phyloP scores from a whole-genome alignment of 2,797 vertebrate genomes.

The Atherinosoma microstoma region DNA sequence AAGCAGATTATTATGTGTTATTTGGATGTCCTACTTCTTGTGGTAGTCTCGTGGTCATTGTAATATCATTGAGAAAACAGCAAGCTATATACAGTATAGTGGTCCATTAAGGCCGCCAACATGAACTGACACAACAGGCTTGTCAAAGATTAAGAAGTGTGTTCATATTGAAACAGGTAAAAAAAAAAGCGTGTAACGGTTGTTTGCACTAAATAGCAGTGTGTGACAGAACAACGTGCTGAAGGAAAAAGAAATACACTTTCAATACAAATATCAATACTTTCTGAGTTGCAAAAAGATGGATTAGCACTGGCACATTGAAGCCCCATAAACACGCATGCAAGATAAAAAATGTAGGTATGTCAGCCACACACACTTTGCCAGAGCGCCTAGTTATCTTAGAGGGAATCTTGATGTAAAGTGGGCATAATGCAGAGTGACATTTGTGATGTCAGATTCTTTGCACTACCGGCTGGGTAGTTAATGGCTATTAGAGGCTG shows the following conservation, averaged over 20 bases:
- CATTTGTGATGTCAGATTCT: slow-evolving; percentile 80
- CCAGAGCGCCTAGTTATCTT: slow-evolving; percentile 54
- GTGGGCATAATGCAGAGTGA: slow-evolving; percentile 74
- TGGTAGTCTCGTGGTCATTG: slow-evolving; percentile 8
- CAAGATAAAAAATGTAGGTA: not conserved
- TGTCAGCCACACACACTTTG: slow-evolving; percentile 20
- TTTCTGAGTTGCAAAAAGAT: slow-evolving; percentile 13
- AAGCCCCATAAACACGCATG: not conserved
- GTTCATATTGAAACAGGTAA: not conserved
- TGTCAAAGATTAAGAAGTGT: slow-evolving; percentile 13
- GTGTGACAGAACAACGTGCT: slow-evolving; percentile 5
- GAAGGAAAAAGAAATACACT: not conserved
- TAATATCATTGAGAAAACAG: slow-evolving; percentile 11
- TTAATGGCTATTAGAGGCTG: slow-evolving; percentile 78
- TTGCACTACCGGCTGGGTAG: slow-evolving; percentile 79
- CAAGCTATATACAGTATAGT: slow-evolving; percentile 2
- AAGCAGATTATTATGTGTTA: slow-evolving; percentile 29
- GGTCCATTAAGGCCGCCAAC: slow-evolving; percentile 26
- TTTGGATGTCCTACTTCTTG: slow-evolving; percentile 40
- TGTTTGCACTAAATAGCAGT: not conserved
- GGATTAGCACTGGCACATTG: not conserved
- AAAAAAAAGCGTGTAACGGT: not conserved
- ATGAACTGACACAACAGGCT: slow-evolving; percentile 8
- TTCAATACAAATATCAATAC: not conserved
- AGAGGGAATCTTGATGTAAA: slow-evolving; percentile 60